phyloP scores from a whole-genome alignment of 2,888 invertebrate genomes.

The Platypus cylindrus region DNA sequence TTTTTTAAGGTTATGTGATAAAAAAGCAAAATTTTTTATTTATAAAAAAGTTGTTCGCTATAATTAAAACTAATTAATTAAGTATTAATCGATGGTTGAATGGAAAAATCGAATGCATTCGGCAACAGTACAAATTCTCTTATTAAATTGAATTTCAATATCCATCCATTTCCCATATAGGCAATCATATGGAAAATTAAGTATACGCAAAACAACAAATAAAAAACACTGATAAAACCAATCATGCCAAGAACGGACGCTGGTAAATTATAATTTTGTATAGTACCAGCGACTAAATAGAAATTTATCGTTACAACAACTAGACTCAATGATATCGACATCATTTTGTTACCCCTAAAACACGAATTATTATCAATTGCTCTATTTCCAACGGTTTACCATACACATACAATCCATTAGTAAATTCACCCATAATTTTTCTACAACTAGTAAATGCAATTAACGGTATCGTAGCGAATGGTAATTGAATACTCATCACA shows the following conservation, averaged over 20 bases:
- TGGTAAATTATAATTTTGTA: constrained; percentile 35
- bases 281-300: constrained; percentile 57
- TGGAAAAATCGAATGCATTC: constrained; percentile 28
- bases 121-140: constrained; percentile 44
- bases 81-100: not conserved
- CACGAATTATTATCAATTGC: no score
- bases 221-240: constrained; percentile 48
- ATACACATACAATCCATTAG: constrained; percentile 57
- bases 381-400: not conserved
- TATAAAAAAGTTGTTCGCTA: no score
- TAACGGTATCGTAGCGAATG: constrained; percentile 76
- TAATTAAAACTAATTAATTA: no score
- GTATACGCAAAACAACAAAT: constrained; percentile 61
- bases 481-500: constrained; percentile 74
- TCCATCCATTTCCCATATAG: constrained; percentile 48
- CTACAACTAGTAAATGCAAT: constrained; percentile 72
- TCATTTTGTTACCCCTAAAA: constrained; percentile 54
- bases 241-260: constrained; percentile 38
- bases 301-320: constrained; percentile 68
- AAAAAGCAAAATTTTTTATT: no score
- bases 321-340: constrained; percentile 52
- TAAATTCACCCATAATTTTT: constrained; percentile 74
- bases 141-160: constrained; percentile 40
- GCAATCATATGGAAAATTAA: constrained; percentile 59
- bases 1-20: no score